A percentile compares a stretch with the other conserved stretches of the same genome.
Conservation (phyloP, 1,140 invertebrate genomes). For the Andricus grossulariae region DNA sequence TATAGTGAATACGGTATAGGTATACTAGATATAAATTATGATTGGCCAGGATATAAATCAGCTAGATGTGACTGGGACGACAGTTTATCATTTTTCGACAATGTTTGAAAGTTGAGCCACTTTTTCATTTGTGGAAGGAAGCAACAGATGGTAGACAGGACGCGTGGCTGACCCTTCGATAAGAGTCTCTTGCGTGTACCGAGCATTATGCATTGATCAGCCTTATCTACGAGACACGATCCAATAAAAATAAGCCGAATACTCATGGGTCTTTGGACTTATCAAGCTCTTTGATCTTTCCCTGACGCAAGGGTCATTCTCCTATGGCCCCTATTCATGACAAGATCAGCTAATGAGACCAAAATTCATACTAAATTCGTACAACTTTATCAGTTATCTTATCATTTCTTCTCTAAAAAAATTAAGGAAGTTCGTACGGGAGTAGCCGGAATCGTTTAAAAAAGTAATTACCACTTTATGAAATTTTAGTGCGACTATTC, state of each 20-base stretch:
- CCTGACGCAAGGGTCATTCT: constrained; percentile 25
- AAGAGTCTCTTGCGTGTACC: constrained; percentile 34
- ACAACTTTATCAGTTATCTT: no score
- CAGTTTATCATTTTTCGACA: constrained; percentile 4
- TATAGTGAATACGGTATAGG: no score
- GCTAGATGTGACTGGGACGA: no score
- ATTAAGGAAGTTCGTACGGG: no score
- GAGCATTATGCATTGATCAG: not conserved
- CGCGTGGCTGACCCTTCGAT: constrained; percentile 47
- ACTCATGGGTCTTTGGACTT: not conserved
- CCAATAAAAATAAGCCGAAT: constrained; percentile 7
- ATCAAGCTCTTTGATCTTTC: not conserved
- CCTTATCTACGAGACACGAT: not conserved
- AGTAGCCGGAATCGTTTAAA: no score
- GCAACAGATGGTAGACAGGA: constrained; percentile 65
- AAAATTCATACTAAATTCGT: not conserved
- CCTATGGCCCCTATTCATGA: not conserved
- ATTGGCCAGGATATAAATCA: no score
- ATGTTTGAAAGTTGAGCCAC: constrained; percentile 4
- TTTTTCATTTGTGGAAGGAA: constrained; percentile 17
- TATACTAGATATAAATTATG: no score
- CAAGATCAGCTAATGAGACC: constrained; percentile 10
- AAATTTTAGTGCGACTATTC: no score
- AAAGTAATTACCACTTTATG: no score
- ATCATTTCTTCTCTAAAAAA: no score